Evolutionary conservation across 2,797 vertebrate genomes (phyloP), one percentile per base, ranked within the genome.

Genomic region (Taenioides sp.): DNA sequence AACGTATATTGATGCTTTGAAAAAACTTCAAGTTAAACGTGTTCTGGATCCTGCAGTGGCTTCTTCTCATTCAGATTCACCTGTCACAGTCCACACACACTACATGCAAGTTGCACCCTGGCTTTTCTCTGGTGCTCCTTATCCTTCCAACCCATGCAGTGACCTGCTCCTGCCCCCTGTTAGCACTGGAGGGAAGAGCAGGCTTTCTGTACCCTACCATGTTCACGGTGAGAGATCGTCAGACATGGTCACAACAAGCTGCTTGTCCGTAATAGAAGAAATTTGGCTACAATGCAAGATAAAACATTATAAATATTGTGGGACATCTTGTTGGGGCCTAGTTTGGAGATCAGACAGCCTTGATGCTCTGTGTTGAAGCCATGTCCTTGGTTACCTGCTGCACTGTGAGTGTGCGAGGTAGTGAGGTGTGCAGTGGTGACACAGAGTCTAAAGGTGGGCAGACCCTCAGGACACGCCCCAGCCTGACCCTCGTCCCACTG

Each of bases 141-240:
- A 86, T 94, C 93, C 94, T 94, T 95, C 94, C 93, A 95, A 93
- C 76, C 92, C 94, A 94, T 94, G 93, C 86, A 87, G 85, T 82
- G 58, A 74, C 87, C 86, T 90, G 87, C 88, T 90, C 75, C 87
- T 87, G 83, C 80, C 83, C 80, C 84, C 88, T 91, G 89, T 88
- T 89, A 88, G 76, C 68, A 85, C 69, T 80, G 85, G 90, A 86
- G 88, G 80, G 71, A 43, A 65, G 84, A 85, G 78, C 80, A 82
- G 91, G 86, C 86, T 86, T 86, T 83, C 82, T 76, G 88, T 83
- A 81, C 79, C 88, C 84, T 86, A 79, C 84, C 80, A 87, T 88
- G 89, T 91, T 91, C 85, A 86, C 84, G 22, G 77, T 76, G 71
- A 76, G 60, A 75, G 70, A 87, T 88, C 88, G 87, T 86, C 86